A percentile compares a stretch with the other conserved stretches of the same genome.
Evolutionary conservation across 2,888 invertebrate species (phyloP).

Genomic region (Tetheella fluctuosa): DNA sequence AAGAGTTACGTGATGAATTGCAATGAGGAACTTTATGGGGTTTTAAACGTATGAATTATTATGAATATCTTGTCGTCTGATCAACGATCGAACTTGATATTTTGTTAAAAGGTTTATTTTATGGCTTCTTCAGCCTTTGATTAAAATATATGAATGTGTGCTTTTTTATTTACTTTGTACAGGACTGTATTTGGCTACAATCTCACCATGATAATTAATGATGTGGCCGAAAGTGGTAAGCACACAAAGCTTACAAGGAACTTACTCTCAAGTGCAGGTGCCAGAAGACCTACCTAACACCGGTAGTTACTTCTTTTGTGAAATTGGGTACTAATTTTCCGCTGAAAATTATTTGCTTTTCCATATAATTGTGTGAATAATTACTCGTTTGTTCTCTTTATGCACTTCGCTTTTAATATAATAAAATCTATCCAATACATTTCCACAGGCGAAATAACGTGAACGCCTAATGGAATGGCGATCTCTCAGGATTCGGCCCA

Average conservation of each 20-base stretch:
- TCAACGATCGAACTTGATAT: background rate
- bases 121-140: background rate
- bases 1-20: constrained; percentile 40
- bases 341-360: too few species aligned
- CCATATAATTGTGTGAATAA: too few species aligned
- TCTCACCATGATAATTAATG: too few species aligned
- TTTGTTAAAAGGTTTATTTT: background rate
- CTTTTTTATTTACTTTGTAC: too few species aligned
- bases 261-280: too few species aligned
- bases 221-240: too few species aligned
- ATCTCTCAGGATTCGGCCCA: constrained; percentile 38
- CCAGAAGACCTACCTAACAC: too few species aligned
- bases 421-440: background rate
- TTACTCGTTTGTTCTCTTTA: background rate
- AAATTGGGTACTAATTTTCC: background rate
- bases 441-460: background rate
- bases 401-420: too few species aligned
- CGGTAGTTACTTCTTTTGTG: too few species aligned
- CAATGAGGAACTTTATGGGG: constrained; percentile 39
- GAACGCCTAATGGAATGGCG: constrained; percentile 14
- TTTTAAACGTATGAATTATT: constrained; percentile 27
- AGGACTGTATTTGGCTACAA: too few species aligned
- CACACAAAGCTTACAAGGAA: too few species aligned
- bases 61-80: background rate
- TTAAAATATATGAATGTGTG: too few species aligned